Evolutionary conservation across 2,888 invertebrate species (phyloP), one percentile per base, ranked within the genome.

Genomic region (Prosapia bicincta): DNA sequence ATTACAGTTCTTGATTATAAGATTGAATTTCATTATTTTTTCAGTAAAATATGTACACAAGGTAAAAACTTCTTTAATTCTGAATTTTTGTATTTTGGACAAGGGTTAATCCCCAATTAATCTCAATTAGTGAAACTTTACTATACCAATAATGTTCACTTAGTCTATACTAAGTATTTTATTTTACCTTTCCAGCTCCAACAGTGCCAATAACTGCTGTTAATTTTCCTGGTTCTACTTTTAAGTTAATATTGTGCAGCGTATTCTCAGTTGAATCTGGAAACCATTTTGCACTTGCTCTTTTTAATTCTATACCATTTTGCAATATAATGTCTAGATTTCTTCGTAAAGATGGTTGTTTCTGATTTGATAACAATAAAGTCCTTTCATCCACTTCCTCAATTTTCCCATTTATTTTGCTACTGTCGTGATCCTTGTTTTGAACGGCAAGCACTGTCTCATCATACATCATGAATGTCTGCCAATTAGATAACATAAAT

Each of bases 191-290:
- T 69, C 93, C 94, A 54, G 91, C 86, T 9, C 93, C 94, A 0
- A 93, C 93, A 74, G 91, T 88, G 13, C 94, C 94, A 71, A 94
- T 90, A 54, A 94, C 87, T 9, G 91, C 91, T 77, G 92, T 88
- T n/a, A 91, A 83, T 80, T 89, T 89, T 78, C 90, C 90, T 80
- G 84, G 87, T 24, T 87, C 86, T 9, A 91, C 82, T 6, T 87
- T 84, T 66, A 90, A 79, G 13, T 87, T 88, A 15, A 90, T 80
- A 30, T 87, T 85, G 38, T 87, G 87, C 10, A 91, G 84, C 0
- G 89, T 89, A 30, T 84, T 84, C 76, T 87, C 85, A 26, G 86
- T 83, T 20, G 87, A 86, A 78, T 86, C 85, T 0, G 84, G 83
- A 0, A 87, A 87, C 90, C 90, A 90, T 78, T 87, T 87, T 1